phyloP scores from a whole-genome alignment of 1,140 invertebrate genomes.

The Macrobrachium nipponense region DNA sequence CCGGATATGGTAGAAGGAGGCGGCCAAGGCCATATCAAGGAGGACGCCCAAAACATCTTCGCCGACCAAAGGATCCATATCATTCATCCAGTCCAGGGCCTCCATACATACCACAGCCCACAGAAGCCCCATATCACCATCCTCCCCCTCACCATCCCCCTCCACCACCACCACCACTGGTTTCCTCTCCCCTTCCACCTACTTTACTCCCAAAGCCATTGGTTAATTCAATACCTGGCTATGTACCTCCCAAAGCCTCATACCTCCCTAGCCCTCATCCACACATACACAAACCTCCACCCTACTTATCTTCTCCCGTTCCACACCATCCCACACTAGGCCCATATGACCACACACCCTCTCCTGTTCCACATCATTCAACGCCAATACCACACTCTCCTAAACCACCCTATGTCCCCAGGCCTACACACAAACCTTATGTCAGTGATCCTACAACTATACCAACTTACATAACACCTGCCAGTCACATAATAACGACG shows the following conservation, averaged over 20 bases:
- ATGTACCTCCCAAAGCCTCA: neutral
- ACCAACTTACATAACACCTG: neutral
- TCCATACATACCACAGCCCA: slow-evolving; percentile 1
- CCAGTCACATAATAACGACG: neutral
- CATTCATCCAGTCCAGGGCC: neutral
- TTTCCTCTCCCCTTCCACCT: too few relatives aligned
- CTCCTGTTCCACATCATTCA: neutral
- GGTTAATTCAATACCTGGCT: neutral
- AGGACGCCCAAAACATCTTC: neutral
- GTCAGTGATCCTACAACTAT: slow-evolving; percentile 32
- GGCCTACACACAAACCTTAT: neutral
- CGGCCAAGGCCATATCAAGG: slow-evolving; percentile 17
- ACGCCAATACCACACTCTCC: slow-evolving; percentile 2
- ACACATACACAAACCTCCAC: neutral
- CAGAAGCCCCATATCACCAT: neutral
- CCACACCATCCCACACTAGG: neutral
- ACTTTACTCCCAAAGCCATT: neutral
- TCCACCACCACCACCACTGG: too few relatives aligned
- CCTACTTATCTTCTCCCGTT: neutral
- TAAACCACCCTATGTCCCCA: neutral
- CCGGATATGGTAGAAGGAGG: neutral
- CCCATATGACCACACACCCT: neutral
- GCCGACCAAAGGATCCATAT: too few relatives aligned
- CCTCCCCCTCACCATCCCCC: too few relatives aligned
- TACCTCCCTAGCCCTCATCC: neutral